A percentile compares a stretch with the other conserved stretches of the same genome.
phyloP scores from a whole-genome alignment of 2,113 vertebrate genomes.

The Gallinago undulata region DNA sequence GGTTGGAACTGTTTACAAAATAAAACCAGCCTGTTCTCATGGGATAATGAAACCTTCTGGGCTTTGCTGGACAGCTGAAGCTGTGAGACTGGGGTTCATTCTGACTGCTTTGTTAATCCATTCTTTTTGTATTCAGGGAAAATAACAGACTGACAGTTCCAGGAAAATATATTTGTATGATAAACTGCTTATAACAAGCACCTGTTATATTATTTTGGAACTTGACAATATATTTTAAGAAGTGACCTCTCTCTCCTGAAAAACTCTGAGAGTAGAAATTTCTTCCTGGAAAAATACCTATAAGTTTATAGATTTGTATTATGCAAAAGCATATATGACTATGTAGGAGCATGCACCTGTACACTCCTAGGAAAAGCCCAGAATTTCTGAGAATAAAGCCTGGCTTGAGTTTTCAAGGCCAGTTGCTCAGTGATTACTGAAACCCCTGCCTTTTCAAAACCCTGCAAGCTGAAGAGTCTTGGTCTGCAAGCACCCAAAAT shows the following conservation, averaged over 20 bases:
- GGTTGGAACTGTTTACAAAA: background rate
- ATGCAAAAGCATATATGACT: background rate
- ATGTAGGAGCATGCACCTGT: fast-evolving
- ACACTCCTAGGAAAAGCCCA: background rate
- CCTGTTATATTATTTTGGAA: conserved; percentile 4
- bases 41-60: background rate
- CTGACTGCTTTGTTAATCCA: background rate
- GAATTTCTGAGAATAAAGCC: background rate
- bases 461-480: background rate
- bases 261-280: conserved; percentile 33
- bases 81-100: background rate
- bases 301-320: background rate
- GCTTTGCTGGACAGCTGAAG: background rate
- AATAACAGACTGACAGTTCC: conserved; percentile 7
- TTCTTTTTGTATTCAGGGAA: background rate
- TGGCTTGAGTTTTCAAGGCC: background rate
- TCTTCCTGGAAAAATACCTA: background rate
- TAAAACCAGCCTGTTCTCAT: background rate
- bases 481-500: background rate
- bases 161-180: background rate
- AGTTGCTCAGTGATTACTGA: background rate
- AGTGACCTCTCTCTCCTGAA: conserved; percentile 1
- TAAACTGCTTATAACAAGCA: conserved; percentile 25
- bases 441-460: background rate
- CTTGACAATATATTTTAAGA: conserved; percentile 15